Evolutionary conservation across 2,888 invertebrate species (phyloP).

Genomic region (Andrena flavipes): DNA sequence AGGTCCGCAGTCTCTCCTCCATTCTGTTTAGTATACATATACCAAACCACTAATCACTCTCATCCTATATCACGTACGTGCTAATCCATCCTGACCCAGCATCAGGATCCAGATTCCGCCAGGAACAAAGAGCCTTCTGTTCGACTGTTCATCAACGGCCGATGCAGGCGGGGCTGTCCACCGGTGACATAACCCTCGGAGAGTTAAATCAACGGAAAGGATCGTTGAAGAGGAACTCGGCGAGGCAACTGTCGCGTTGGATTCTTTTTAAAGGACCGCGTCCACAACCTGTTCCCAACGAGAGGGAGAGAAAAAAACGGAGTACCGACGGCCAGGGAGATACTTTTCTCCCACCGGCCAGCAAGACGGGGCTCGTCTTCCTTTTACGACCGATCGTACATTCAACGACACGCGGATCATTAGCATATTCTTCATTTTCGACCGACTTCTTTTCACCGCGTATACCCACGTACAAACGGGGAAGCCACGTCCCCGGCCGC

Average conservation of each 20-base stretch:
- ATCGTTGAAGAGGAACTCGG: constrained; percentile 18
- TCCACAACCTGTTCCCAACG: constrained; percentile 49
- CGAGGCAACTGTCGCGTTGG: background rate
- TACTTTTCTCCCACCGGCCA: constrained; percentile 39
- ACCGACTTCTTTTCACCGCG: constrained; percentile 28
- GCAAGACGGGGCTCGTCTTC: constrained; percentile 39
- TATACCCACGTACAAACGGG: constrained; percentile 25
- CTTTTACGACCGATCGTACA: constrained; percentile 46
- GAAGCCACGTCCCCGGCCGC: background rate
- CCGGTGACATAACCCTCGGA: constrained; percentile 6
- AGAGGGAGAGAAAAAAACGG: constrained; percentile 13
- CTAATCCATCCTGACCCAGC: background rate
- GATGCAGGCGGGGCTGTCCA: constrained; percentile 7
- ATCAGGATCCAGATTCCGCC: background rate
- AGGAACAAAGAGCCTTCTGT: constrained; percentile 25
- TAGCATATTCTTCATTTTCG: constrained; percentile 62
- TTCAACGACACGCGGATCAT: constrained; percentile 51
- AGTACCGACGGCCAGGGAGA: constrained; percentile 11
- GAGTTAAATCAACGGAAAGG: constrained; percentile 8
- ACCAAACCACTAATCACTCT: background rate
- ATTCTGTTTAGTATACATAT: too few relatives aligned
- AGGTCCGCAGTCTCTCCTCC: too few relatives aligned
- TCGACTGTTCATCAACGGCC: constrained; percentile 26
- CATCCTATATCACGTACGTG: background rate
- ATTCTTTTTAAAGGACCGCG: constrained; percentile 33